A percentile compares a stretch with the other conserved stretches of the same genome.
phyloP scores from a whole-genome alignment of 2,113 vertebrate genomes.

The Hippoglossus stenolepis region DNA sequence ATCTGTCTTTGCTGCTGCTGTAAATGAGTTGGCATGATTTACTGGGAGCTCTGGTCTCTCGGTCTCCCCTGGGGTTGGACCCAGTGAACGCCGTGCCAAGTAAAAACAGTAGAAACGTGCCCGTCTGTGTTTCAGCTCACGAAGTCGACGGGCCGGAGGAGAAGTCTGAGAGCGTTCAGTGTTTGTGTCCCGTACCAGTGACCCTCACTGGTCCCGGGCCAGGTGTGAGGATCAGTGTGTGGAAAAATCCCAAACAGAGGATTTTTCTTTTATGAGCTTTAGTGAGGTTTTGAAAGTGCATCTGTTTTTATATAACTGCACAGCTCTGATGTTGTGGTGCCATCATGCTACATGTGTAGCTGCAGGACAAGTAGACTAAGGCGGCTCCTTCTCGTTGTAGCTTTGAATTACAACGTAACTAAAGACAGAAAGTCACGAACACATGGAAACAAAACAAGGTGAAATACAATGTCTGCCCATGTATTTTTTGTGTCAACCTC shows the following conservation, averaged over 20 bases:
- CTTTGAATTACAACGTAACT: neutral
- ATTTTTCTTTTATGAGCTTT: neutral
- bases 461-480: neutral
- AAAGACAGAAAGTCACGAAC: neutral
- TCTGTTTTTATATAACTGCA: too few species aligned
- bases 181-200: conserved; percentile 18
- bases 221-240: neutral
- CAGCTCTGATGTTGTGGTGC: too few species aligned
- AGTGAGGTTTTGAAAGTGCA: too few species aligned
- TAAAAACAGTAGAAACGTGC: conserved; percentile 29
- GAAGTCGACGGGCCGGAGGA: conserved; percentile 15
- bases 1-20: too few species aligned
- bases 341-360: too few species aligned
- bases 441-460: neutral
- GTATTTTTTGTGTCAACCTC: too few species aligned
- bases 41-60: too few species aligned
- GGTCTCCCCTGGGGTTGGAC: too few species aligned
- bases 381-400: neutral
- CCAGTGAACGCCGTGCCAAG: neutral
- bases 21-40: neutral
- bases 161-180: conserved; percentile 18
- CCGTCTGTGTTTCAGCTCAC: conserved; percentile 31
- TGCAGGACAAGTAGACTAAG: too few species aligned
- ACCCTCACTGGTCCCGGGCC: too few species aligned
- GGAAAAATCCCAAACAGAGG: neutral